Evolutionary conservation across 2,113 vertebrate genomes (phyloP), one percentile per base, ranked within the genome.

Genomic region (Hirundichthys speculiger): DNA sequence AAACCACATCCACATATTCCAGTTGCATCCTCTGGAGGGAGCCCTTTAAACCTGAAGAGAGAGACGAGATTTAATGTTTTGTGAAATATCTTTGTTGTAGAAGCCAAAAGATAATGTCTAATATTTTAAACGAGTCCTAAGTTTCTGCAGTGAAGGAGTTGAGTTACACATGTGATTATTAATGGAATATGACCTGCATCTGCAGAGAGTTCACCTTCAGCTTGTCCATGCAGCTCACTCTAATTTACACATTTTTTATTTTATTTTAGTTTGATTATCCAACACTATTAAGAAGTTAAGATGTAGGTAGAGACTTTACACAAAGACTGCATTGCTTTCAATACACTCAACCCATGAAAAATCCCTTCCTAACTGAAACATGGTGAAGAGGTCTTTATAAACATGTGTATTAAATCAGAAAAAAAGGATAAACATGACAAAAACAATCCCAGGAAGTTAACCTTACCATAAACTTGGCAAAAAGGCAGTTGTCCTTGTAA

Each of bases 1-100:
- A 99, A 64, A 99, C 97, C 1, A 99, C 97, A 3, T 99, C 97
- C 87, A 98, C 97, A 0, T 99, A 98, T 58, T 99, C 97, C 4
- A 99, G 91, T 78, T 99, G 97, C 91, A 99, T 93, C 82, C 97
- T 94, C 93, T 98, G 96, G 19, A 99, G 95, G 69, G 96, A 98
- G 52, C 95, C 94, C 73, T 92, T 97, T 24, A 99, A 89, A 74
- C 97, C 97, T 99, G 85, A 12, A 54, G 49, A 7, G 52, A 77
- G 61, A 77, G 24, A 13, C 53, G 6, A 45, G 19, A 30, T 19
- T 18, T 24, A 47, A 72, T 19, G 41, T 10, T 41, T 20, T 43
- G 42, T 52, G 42, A 60, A 39, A n/a, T 12, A 48, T 21, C 18
- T 25, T 27, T 12, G 2, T 14, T 34, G 18, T 21, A 43, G 21